Base-by-base conservation (phyloP, 2,797 vertebrate species). In the Oophaga sylvatica region DNA sequence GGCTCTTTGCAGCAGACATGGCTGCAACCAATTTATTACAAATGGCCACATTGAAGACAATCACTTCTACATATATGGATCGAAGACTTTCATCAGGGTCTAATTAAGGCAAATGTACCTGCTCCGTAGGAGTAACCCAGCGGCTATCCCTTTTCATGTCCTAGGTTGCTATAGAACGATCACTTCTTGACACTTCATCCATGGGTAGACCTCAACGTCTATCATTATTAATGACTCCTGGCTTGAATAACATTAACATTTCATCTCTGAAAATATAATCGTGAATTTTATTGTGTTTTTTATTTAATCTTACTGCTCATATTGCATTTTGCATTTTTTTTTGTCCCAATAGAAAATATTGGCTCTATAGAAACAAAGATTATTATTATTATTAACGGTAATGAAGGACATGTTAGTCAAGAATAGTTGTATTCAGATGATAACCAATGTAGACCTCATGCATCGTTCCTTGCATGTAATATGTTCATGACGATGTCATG, bases 71-170 rank as follows among this genome's bases (percentile, higher is more conserved):
- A n/a, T 26, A 56, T 20, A 22, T 77, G 48, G n/a, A 56, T 41
- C 48, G 75, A 77, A 77, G 75, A 56, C 75, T 77, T 77, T 48
- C 53, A 48, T 48, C 75, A n/a, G 12, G 75, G 75, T 77, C 48
- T 77, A 77, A 77, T 77, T 45, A 77, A 56, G 75, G 45, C 12
- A 56, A 77, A 77, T 53, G 75, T 77, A 77, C 48, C 75, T 56
- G 75, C 48, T 56, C 75, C 3, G 22, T 77, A 56, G 20, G 26
- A 77, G 48, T 13, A 76, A n/a, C 73, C 45, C 70, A 76, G 53
- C 20, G 1, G 20, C 41, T n/a, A n/a, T n/a, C n/a, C 41, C 45
- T 53, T 76, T 76, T 76, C 48, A 56, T 53, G 75, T 77, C 48
- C 12, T 48, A 77, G 48, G n/a, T 26, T 77, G 75, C 56, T 77